Percentiles rank a stretch among this genome's conserved stretches.
Evolutionary conservation across 2,113 vertebrate genomes (phyloP).

Genomic region (Tinamus guttatus): DNA sequence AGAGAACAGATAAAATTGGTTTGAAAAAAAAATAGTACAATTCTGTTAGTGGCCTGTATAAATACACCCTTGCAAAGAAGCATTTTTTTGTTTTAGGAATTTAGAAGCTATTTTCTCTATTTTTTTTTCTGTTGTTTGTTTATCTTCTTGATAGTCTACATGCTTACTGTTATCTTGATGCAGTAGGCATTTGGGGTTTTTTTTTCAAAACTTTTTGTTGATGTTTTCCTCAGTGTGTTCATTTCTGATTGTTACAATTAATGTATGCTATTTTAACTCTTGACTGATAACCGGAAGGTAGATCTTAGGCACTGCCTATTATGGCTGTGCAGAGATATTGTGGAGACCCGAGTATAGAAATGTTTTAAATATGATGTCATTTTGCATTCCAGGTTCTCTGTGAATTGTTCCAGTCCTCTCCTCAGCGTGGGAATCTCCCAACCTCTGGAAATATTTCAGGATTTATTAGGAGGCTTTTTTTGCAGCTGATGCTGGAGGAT

Average conservation of each 20-base stretch:
- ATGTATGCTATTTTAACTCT: background rate
- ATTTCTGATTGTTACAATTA: background rate
- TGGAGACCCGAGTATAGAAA: background rate
- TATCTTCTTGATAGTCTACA: background rate
- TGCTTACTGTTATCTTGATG: background rate
- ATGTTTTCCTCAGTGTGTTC: background rate
- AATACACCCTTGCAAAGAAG: background rate
- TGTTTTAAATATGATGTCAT: conserved; percentile 5
- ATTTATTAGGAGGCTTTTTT: conserved; percentile 95
- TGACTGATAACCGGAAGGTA: background rate
- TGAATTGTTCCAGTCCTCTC: conserved; percentile 96
- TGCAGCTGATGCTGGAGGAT: conserved; percentile 98
- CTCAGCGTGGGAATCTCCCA: conserved; percentile 91
- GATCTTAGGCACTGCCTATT: background rate
- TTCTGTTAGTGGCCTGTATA: background rate
- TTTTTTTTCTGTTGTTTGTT: background rate
- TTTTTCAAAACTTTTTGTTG: background rate
- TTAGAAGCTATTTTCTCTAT: background rate
- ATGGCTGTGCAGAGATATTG: background rate
- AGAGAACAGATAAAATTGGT: background rate
- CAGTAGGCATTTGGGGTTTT: background rate
- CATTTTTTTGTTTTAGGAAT: background rate
- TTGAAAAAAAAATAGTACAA: background rate
- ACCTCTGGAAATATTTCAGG: conserved; percentile 97
- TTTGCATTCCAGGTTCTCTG: conserved; percentile 90